Base-by-base conservation (phyloP, 1,140 invertebrate genomes). In the Drosophila guanche region DNA sequence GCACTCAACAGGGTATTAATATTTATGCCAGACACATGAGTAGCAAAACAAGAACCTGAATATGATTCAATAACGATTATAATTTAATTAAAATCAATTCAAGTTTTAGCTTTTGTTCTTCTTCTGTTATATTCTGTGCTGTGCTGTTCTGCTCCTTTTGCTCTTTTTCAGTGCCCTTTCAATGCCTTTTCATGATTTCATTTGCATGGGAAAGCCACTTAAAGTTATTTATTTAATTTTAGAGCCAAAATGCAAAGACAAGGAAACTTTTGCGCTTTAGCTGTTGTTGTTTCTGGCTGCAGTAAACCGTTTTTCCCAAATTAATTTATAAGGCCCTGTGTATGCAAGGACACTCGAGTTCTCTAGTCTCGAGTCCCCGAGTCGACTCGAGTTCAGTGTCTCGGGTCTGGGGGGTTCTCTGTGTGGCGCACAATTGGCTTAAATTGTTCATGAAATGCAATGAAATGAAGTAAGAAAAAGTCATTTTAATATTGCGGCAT, bases 381-480 rank as follows among this genome's bases (percentile, higher is more conserved):
- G 7, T 33, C 29, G 29, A 10, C 7, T 33, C 29, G 29, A 33
- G 29, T 33, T 33, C 7, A 8, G 25, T 6, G 7, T 33, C 33
- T 37, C 33, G 29, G 29, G 7, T 12, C 33, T 20, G 16, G 16
- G 16, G 16, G 16, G 16, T 20, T 20, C 16, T 12, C 33, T 37
- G 33, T 37, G 12, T 57, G 47, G 62, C 57, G 63, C 73, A 76
- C 83, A 88, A 86, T 86, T 86, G 83, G 83, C 83, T 86, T 86
- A 86, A 86, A 86, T 86, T 86, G 83, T 89, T 86, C 83, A 86
- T 86, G 83, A 86, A 86, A 83, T 86, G 81, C 83, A 86, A 86
- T 86, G 83, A 86, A 86, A 86, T 68, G 83, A 81, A 86, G 77
- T 88, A 88, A 86, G 83, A 78, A 83, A 86, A 86, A 78, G 75